Conservation (phyloP, 2,113 vertebrate species). For the Pedetes capensis region DNA sequence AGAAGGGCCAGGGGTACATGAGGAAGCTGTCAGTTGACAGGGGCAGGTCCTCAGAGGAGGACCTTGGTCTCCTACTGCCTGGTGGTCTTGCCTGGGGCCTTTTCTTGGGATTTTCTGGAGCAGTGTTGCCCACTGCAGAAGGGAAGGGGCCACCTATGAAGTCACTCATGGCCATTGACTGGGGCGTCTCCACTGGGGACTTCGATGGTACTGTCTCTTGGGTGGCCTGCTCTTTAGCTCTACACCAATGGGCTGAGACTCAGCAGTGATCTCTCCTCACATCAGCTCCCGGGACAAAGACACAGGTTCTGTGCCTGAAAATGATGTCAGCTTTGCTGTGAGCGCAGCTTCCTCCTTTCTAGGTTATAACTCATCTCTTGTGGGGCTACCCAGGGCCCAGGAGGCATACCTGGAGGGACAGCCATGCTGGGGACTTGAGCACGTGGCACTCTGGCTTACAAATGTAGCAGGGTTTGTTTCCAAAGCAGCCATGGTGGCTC, state of each 20-base stretch:
- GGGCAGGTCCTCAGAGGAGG: background rate
- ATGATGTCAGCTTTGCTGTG: background rate
- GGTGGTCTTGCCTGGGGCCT: background rate
- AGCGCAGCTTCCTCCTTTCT: background rate
- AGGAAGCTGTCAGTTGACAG: background rate
- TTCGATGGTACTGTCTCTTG: background rate
- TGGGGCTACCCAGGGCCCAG: background rate
- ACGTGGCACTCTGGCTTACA: background rate
- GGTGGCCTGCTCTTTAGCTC: background rate
- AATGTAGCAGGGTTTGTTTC: background rate
- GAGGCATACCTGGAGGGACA: background rate
- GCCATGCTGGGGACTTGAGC: background rate
- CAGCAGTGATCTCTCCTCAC: background rate
- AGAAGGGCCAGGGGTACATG: conserved; percentile 27
- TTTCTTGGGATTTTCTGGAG: background rate
- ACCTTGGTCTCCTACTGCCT: background rate
- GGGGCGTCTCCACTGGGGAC: background rate
- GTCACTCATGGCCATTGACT: background rate
- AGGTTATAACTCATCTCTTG: background rate
- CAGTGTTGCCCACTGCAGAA: background rate
- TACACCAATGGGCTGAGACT: background rate
- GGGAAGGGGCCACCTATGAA: background rate
- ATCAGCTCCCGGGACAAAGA: background rate
- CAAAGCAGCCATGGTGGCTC: background rate
- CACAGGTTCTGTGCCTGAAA: background rate